These are phyloP conservation scores for Loriculus beryllinus DNA, from an alignment of 2,797 vertebrate species.

Conservation along the genomic window DNA sequence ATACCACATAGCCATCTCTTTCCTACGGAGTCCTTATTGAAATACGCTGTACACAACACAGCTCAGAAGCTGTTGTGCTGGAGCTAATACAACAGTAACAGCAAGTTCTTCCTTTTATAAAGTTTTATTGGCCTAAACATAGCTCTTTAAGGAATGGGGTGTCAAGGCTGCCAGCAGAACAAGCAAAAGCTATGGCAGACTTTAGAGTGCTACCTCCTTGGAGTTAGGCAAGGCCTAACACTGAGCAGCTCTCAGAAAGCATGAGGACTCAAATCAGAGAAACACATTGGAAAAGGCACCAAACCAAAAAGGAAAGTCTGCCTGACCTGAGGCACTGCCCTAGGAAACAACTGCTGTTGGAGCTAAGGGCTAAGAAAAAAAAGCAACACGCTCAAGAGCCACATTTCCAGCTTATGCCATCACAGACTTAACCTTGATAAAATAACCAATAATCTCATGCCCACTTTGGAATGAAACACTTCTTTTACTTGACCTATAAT, in stretches of 20 bases:
- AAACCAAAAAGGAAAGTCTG: background rate
- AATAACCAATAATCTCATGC: background rate
- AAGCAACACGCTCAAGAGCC: background rate
- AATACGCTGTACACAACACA: background rate
- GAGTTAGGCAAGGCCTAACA: background rate
- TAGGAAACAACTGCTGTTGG: background rate
- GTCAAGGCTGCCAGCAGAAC: background rate
- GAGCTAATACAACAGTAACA: background rate
- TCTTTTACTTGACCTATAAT: background rate
- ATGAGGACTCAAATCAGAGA: background rate
- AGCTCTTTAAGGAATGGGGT: background rate
- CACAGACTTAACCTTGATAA: background rate
- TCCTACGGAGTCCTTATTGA: background rate
- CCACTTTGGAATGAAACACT: background rate
- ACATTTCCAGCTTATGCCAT: background rate
- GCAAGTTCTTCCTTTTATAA: background rate
- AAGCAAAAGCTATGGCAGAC: background rate
- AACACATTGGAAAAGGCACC: background rate
- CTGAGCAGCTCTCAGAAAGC: background rate
- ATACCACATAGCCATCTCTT: fast-evolving
- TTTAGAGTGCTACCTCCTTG: background rate
- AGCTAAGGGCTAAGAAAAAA: background rate
- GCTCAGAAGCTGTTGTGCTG: background rate
- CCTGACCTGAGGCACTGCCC: background rate
- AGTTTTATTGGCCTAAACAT: background rate